Base-by-base conservation (phyloP, 2,888 invertebrate genomes). In the Chesias legatella region DNA sequence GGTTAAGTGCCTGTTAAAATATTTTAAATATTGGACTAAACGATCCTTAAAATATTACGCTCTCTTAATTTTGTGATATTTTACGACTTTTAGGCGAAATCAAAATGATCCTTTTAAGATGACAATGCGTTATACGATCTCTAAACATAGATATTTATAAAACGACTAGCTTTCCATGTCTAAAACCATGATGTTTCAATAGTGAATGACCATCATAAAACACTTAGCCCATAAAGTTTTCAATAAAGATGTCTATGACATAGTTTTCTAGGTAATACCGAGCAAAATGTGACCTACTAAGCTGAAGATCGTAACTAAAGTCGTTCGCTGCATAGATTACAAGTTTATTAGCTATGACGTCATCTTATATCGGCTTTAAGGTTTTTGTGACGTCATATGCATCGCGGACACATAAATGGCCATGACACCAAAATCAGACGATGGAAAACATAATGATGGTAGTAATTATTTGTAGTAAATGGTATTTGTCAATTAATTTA, bases 301-400 rank as follows among this genome's bases (percentile, higher is more conserved):
- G 37, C 41, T 43, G 24, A 42, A 51, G 43, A 47, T 51, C 47
- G 51, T 60, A 43, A 58, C 48, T 43, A 26, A 44, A 40, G 51
- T 43, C 51, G 51, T 58, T 59, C 48, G 33, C 53, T 58, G 58
- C 58, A 58, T 58, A 58, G 47, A 60, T 58, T 61, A 60, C 50
- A 47, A 50, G 51, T 61, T 59, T 63, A 58, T 56, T 51, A 53
- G 52, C 52, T 35, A 44, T 61, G 54, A 53, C 58, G 54, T 56
- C 51, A 57, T 56, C 43, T 48, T 36, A 56, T 53, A 56, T 34
- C 43, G 41, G 48, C 33, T 11, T 38, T 38, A 32, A 49, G 42
- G 30, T 34, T 43, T 47, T 39, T 39, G 42, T 38, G 42, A 43
- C 35, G 38, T 37, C 27, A 35, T 22, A 32, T 23, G 50, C 45